Conservation (phyloP, 2,113 vertebrate species). For the Plectropomus leopardus region DNA sequence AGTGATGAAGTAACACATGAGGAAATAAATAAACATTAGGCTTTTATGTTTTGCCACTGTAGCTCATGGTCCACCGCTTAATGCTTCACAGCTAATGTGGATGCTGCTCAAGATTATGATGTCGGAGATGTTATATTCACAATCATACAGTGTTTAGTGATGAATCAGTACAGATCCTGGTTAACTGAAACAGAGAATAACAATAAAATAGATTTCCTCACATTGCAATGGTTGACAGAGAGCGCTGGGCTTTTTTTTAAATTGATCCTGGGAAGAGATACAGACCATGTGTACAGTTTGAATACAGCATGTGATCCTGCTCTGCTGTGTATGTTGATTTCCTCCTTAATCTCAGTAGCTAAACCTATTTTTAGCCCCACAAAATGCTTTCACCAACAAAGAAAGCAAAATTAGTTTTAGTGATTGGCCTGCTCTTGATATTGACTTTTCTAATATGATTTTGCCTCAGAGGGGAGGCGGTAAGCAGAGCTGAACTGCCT, state of each 20-base stretch:
- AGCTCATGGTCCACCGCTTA: conserved; percentile 19
- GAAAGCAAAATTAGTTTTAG: conserved; percentile 60
- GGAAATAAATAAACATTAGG: conserved; percentile 75
- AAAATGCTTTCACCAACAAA: conserved; percentile 51
- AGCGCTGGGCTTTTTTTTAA: conserved; percentile 10
- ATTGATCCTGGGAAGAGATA: conserved; percentile 53
- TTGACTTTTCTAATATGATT: conserved; percentile 72
- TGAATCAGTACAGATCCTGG: conserved; percentile 29
- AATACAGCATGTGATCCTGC: background rate
- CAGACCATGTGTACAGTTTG: conserved; percentile 1
- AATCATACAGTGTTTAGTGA: conserved; percentile 35
- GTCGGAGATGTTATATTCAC: conserved; percentile 16
- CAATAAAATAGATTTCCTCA: conserved; percentile 62
- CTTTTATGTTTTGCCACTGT: conserved; percentile 45
- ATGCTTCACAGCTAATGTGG: conserved; percentile 14
- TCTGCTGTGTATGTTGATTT: conserved; percentile 4
- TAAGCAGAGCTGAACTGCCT: conserved; percentile 60
- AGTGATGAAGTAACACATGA: conserved; percentile 79
- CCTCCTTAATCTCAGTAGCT: conserved; percentile 18
- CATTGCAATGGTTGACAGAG: conserved; percentile 15
- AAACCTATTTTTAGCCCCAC: conserved; percentile 38
- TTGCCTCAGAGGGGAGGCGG: conserved; percentile 51
- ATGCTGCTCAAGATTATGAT: conserved; percentile 33
- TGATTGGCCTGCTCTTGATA: conserved; percentile 70
- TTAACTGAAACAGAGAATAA: conserved; percentile 50